Conservation (phyloP, 2,113 vertebrate genomes). For the Cyprinodon variegatus region DNA sequence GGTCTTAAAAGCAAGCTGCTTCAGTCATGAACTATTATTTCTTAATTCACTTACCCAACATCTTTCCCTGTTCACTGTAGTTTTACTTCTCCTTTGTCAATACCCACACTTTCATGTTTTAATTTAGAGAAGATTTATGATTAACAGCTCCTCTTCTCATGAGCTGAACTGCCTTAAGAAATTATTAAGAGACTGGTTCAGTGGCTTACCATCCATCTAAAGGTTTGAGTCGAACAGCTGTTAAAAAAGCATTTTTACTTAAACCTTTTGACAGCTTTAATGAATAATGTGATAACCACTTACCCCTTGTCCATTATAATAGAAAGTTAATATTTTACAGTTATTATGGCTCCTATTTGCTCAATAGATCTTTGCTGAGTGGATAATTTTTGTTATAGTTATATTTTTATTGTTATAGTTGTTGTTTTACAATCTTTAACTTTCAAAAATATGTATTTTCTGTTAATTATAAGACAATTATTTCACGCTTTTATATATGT, state of each 20-base stretch:
- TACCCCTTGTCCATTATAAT: slow-evolving; percentile 15
- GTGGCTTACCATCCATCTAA: slow-evolving; percentile 32
- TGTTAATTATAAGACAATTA: too few species aligned
- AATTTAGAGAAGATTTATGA: slow-evolving; percentile 68
- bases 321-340: slow-evolving; percentile 38
- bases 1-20: slow-evolving; percentile 12
- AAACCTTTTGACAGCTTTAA: slow-evolving; percentile 49
- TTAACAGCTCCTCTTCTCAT: slow-evolving; percentile 39
- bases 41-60: slow-evolving; percentile 47
- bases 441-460: too few species aligned
- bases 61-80: slow-evolving; percentile 53
- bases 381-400: background rate
- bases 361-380: background rate
- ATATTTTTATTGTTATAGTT: background rate
- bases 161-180: slow-evolving; percentile 59
- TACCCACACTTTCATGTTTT: slow-evolving; percentile 53
- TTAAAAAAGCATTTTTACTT: slow-evolving; percentile 31
- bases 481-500: too few species aligned
- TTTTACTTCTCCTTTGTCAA: slow-evolving; percentile 56
- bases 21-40: slow-evolving; percentile 45
- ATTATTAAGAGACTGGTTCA: slow-evolving; percentile 32
- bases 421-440: too few species aligned
- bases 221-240: slow-evolving; percentile 12
- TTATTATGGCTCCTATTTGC: background rate
- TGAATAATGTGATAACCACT: slow-evolving; percentile 46